phyloP scores from a whole-genome alignment of 1,140 invertebrate genomes.

The Bactericera cockerelli region DNA sequence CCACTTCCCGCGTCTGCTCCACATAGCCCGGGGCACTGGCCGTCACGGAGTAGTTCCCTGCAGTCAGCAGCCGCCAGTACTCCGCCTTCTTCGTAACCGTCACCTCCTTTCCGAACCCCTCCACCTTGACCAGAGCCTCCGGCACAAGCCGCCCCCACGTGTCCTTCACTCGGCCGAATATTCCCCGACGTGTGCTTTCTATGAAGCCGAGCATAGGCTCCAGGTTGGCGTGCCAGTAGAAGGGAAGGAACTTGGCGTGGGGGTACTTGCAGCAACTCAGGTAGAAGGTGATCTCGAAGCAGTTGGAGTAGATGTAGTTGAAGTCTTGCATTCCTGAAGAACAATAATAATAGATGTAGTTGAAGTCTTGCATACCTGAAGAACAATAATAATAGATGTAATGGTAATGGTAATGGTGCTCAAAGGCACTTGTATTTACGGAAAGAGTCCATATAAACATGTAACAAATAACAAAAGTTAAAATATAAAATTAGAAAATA shows the following conservation, averaged over 20 bases:
- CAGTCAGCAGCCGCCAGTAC: constrained; percentile 79
- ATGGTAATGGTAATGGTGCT: no score
- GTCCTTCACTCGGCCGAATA: constrained; percentile 71
- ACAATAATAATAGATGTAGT: no score
- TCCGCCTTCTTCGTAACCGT: constrained; percentile 59
- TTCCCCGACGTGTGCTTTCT: constrained; percentile 75
- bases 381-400: no score
- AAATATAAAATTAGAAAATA: no score
- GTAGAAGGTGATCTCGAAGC: constrained; percentile 89
- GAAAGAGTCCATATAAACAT: no score
- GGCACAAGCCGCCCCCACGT: constrained; percentile 52
- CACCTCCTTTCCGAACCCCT: constrained; percentile 53
- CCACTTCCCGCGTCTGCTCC: no score
- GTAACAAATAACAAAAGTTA: no score
- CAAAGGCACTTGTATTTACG: no score
- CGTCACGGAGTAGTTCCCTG: constrained; percentile 74
- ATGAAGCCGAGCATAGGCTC: constrained; percentile 71
- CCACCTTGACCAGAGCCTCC: constrained; percentile 56
- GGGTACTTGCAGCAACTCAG: constrained; percentile 90
- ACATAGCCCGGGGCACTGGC: constrained; percentile 46
- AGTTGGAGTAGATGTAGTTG: no score
- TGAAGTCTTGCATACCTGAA: no score
- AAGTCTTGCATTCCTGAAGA: no score
- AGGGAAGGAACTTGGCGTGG: constrained; percentile 45
- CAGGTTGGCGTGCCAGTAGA: constrained; percentile 78